A percentile compares a stretch with the other conserved stretches of the same genome.
Evolutionary conservation across 2,888 invertebrate species (phyloP).

Genomic region (Melanostoma mellinum): DNA sequence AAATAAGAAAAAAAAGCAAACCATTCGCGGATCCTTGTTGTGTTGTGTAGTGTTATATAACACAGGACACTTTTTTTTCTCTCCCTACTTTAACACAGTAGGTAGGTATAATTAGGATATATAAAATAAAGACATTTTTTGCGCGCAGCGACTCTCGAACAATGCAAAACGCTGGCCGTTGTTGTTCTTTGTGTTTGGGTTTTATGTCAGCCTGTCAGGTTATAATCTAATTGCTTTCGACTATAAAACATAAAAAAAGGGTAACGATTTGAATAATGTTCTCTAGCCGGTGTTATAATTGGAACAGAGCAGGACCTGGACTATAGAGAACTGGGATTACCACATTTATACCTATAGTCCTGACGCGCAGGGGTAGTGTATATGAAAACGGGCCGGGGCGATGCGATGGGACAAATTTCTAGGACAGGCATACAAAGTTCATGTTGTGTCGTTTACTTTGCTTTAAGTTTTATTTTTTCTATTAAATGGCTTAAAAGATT

Average conservation of each 20-base stretch:
- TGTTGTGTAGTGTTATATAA: constrained; percentile 25
- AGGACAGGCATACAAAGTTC: constrained; percentile 7
- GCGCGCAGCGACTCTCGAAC: constrained; percentile 1
- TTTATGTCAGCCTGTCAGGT: constrained; percentile 71
- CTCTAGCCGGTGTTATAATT: constrained; percentile 61
- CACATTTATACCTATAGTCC: not conserved
- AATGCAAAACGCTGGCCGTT: not conserved
- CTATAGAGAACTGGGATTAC: constrained; percentile 33
- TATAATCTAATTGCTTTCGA: constrained; percentile 71
- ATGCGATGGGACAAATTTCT: not conserved
- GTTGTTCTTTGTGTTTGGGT: constrained; percentile 33
- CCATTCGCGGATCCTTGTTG: constrained; percentile 16
- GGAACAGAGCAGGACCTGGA: constrained; percentile 45
- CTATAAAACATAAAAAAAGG: constrained; percentile 58
- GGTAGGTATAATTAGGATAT: constrained; percentile 61
- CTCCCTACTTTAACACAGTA: constrained; percentile 16
- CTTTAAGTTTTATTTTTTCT: constrained; percentile 28
- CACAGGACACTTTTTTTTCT: constrained; percentile 33
- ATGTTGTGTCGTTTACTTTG: constrained; percentile 43
- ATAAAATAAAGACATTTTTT: constrained; percentile 59
- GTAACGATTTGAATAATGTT: constrained; percentile 71
- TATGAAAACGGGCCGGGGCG: too few species aligned
- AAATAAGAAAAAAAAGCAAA: constrained; percentile 35
- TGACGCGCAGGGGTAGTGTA: not conserved
- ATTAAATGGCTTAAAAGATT: constrained; percentile 54